Evolutionary conservation across 2,888 invertebrate species (phyloP), one percentile per base, ranked within the genome.

Genomic region (Boloria euphrosyne): DNA sequence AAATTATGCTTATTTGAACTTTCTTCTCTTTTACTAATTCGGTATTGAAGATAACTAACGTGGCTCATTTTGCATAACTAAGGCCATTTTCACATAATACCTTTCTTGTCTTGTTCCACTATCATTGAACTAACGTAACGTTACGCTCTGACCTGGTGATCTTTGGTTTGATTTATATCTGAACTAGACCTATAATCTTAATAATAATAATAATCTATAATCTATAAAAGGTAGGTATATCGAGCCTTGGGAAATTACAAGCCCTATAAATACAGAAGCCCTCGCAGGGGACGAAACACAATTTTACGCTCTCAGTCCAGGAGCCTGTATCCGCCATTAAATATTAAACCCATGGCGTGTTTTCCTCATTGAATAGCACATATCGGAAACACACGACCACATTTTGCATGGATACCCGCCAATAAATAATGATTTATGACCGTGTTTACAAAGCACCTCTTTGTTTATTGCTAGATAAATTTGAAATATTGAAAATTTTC

Each of bases 301-400:
- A 87, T 89, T 87, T 86, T 82, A 83, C 84, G 82, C 86, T 68
- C 81, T 76, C 79, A 76, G 76, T 78, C 82, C 75, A 87, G 87
- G 87, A 86, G 16, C 57, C 27, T 59, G 59, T 58, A 49, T 13
- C 59, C 14, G 10, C 59, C 18, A 59, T 59, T 59, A 59, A 49
- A 49, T 49, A 49, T 49, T 59, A 85, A 83, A 88, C 87, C 87
- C 88, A 82, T 83, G 84, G 85, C 87, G 78, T 82, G 88, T 78
- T 79, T 78, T 79, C 73, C 78, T 79, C 79, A 81, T 79, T 80
- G 80, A 80, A 79, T 80, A 74, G 67, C 69, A 71, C 62, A 67
- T 64, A 65, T 68, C 38, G 49, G 63, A 55, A 67, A 68, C 65
- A 60, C 54, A 63, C 50, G 51, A 64, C 17, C 51, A 55, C 61